A percentile compares a stretch with the other conserved stretches of the same genome.
Conservation (phyloP, 1,140 invertebrate species). For the Hermetia illucens region DNA sequence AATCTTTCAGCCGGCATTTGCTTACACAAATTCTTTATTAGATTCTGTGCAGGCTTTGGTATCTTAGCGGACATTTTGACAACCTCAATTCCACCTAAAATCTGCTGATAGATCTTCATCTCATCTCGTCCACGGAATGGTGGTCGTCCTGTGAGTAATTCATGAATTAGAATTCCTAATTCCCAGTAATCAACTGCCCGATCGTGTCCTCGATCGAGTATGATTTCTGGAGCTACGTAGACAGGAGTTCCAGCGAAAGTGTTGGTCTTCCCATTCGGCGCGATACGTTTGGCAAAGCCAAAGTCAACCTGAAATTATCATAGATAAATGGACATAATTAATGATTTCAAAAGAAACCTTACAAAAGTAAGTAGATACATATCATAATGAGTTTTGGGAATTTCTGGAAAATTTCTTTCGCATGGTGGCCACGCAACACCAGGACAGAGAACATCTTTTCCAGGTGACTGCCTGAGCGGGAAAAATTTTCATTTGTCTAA, state of each 20-base stretch:
- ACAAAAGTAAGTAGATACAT: no score
- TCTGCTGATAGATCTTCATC: conserved; percentile 95
- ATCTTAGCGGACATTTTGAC: conserved; percentile 71
- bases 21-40: conserved; percentile 80
- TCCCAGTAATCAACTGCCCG: conserved; percentile 92
- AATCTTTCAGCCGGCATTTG: conserved; percentile 82
- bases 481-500: no score
- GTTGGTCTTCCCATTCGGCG: conserved; percentile 72
- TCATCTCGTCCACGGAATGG: conserved; percentile 83
- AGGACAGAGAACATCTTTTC: not conserved
- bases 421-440: not conserved
- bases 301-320: conserved; percentile 70
- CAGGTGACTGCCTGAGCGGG: no score
- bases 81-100: conserved; percentile 75
- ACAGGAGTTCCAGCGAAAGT: conserved; percentile 91
- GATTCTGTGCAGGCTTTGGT: conserved; percentile 58
- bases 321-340: conserved; percentile 11
- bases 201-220: conserved; percentile 88
- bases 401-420: no score
- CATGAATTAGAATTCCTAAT: conserved; percentile 81
- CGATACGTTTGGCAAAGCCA: conserved; percentile 89
- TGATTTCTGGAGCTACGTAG: conserved; percentile 87
- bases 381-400: no score
- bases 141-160: conserved; percentile 83
- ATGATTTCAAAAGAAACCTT: no score